A percentile compares a stretch with the other conserved stretches of the same genome.
Evolutionary conservation across 1,140 invertebrate genomes (phyloP).

Genomic region (Ceratina australensis): DNA sequence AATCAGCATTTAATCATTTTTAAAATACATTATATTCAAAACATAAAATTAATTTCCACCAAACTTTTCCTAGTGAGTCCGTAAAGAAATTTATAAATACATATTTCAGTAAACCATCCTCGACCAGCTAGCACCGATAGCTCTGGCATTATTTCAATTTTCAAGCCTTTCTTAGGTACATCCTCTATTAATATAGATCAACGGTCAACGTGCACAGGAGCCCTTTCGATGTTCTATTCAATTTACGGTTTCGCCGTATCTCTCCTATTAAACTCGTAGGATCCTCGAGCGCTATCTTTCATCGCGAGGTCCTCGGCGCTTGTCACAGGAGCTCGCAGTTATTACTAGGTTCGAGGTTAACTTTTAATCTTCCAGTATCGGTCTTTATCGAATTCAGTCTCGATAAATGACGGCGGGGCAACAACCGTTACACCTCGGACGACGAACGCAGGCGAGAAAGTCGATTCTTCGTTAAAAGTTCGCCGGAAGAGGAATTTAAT

Average conservation of each 20-base stretch:
- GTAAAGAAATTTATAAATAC: too few relatives aligned
- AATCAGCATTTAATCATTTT: too few relatives aligned
- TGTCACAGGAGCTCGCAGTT: not conserved
- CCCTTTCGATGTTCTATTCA: not conserved
- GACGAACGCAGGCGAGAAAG: not conserved
- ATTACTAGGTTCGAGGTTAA: not conserved
- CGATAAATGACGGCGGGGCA: not conserved
- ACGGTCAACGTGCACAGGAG: not conserved
- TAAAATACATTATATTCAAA: too few relatives aligned
- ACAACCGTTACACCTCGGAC: not conserved
- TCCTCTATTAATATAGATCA: too few relatives aligned
- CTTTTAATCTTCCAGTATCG: not conserved
- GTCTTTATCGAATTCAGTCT: constrained; percentile 1
- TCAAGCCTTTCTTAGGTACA: too few relatives aligned
- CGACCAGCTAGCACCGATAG: too few relatives aligned
- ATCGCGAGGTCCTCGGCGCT: too few relatives aligned
- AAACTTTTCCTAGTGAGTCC: too few relatives aligned
- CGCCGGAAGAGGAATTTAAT: constrained; percentile 41
- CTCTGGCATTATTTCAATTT: too few relatives aligned
- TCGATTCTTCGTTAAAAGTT: constrained; percentile 41
- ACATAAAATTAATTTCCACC: too few relatives aligned
- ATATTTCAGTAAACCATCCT: too few relatives aligned
- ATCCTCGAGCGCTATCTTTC: not conserved
- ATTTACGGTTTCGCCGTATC: constrained; percentile 14
- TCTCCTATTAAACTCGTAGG: not conserved